phyloP scores from a whole-genome alignment of 2,113 vertebrate species.

The Nycticorax nycticorax region DNA sequence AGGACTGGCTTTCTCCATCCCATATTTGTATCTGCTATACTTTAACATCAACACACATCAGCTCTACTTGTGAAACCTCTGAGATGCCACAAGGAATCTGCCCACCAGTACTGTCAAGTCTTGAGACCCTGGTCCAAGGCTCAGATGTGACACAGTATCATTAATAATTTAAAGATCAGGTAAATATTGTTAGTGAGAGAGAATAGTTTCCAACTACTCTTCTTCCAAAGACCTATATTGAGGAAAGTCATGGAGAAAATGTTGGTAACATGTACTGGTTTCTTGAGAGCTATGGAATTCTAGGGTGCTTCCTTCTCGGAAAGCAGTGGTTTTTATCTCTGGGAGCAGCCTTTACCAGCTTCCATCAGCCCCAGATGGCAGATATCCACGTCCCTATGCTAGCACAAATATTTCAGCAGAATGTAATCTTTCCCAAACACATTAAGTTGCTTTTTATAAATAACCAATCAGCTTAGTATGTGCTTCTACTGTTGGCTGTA shows the following conservation, averaged over 20 bases:
- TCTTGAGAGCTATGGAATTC: background rate
- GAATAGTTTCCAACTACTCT: background rate
- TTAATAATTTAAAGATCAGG: background rate
- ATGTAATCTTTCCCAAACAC: constrained; percentile 41
- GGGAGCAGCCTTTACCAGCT: background rate
- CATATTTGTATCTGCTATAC: background rate
- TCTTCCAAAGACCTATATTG: background rate
- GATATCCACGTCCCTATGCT: background rate
- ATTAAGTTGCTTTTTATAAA: constrained; percentile 41
- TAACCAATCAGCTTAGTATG: background rate
- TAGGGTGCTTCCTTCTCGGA: background rate
- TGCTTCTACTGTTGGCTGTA: background rate
- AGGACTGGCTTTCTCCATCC: background rate
- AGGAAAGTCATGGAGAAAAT: background rate
- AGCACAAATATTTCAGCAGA: constrained; percentile 24
- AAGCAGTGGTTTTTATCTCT: background rate
- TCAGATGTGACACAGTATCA: background rate
- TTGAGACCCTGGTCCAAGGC: background rate
- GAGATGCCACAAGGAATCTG: background rate
- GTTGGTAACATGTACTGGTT: fast-evolving
- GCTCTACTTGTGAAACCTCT: background rate
- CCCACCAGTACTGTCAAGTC: background rate
- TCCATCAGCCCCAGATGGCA: background rate
- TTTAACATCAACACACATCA: background rate
- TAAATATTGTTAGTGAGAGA: background rate